phyloP scores from a whole-genome alignment of 2,888 invertebrate genomes.

The Cantharis lateralis region DNA sequence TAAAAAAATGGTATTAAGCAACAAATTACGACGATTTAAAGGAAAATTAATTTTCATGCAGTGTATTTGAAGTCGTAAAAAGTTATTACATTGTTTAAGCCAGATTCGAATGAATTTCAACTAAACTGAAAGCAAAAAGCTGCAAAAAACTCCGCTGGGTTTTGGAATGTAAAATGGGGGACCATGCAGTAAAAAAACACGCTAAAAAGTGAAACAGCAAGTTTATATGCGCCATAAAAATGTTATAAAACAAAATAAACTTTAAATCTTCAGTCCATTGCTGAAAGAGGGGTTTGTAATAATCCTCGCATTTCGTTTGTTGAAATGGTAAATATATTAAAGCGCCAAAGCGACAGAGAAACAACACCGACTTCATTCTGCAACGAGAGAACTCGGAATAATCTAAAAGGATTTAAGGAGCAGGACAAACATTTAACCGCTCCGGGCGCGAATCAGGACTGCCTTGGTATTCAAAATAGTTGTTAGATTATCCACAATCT shows the following conservation, averaged over 20 bases:
- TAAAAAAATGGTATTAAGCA: neutral
- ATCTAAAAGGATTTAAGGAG: conserved; percentile 28
- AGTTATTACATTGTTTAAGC: conserved; percentile 16
- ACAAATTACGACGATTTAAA: conserved; percentile 6
- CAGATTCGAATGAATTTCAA: conserved; percentile 27
- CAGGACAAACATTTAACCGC: conserved; percentile 29
- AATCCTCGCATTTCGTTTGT: conserved; percentile 17
- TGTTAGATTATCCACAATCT: conserved; percentile 26
- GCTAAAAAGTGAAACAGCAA: conserved; percentile 32
- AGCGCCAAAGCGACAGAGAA: conserved; percentile 6
- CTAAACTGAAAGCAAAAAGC: conserved; percentile 16
- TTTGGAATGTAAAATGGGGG: conserved; percentile 23
- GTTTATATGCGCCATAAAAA: conserved; percentile 29
- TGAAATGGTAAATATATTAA: conserved; percentile 19
- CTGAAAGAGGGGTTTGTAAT: conserved; percentile 27
- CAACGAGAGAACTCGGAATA: conserved; percentile 13
- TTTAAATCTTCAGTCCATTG: conserved; percentile 32
- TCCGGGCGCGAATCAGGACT: conserved; percentile 22
- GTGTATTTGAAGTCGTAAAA: conserved; percentile 12
- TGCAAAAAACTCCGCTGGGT: conserved; percentile 3
- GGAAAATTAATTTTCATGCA: conserved; percentile 17
- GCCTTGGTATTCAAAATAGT: conserved; percentile 26
- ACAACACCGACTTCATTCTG: neutral
- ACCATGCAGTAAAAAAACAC: conserved; percentile 24
- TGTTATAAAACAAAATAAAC: conserved; percentile 32